phyloP scores from a whole-genome alignment of 2,888 invertebrate genomes.

The Drosophila parthenogenetica region DNA sequence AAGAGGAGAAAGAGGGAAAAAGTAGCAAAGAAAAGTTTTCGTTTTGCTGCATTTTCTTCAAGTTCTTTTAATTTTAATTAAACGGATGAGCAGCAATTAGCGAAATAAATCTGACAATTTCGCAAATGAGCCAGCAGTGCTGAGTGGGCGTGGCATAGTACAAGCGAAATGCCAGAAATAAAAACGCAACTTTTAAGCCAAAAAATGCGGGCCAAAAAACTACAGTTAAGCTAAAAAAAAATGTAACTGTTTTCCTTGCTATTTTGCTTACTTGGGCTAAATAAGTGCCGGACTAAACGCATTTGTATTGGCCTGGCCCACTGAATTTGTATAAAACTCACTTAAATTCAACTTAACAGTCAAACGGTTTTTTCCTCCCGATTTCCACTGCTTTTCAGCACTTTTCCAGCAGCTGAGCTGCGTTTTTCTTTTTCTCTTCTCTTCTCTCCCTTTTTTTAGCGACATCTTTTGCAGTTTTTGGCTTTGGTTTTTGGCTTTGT shows the following conservation, averaged over 20 bases:
- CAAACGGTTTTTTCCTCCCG: slow-evolving; percentile 11
- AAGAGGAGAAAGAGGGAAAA: slow-evolving; percentile 1
- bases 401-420: slow-evolving; percentile 38
- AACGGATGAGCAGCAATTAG: slow-evolving; percentile 80
- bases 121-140: slow-evolving; percentile 63
- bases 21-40: slow-evolving; percentile 44
- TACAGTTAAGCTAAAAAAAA: slow-evolving; percentile 23
- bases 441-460: neutral
- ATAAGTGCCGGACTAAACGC: slow-evolving; percentile 10
- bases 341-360: slow-evolving; percentile 57
- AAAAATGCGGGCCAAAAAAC: slow-evolving; percentile 43
- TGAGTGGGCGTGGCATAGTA: slow-evolving; percentile 4
- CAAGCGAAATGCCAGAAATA: slow-evolving; percentile 16
- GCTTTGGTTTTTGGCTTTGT: slow-evolving; percentile 50
- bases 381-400: slow-evolving; percentile 13
- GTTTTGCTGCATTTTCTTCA: slow-evolving; percentile 45
- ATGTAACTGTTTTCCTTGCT: slow-evolving; percentile 31
- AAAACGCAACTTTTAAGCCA: slow-evolving; percentile 21
- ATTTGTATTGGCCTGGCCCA: slow-evolving; percentile 13
- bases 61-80: slow-evolving; percentile 77
- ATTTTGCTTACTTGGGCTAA: slow-evolving; percentile 18
- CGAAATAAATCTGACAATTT: slow-evolving; percentile 80
- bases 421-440: slow-evolving; percentile 26
- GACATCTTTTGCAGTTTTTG: slow-evolving; percentile 28
- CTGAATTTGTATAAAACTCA: slow-evolving; percentile 26